Percentiles rank a stretch among this genome's conserved stretches.
Conservation (phyloP, 2,797 vertebrate genomes). For the Mus spretus region DNA sequence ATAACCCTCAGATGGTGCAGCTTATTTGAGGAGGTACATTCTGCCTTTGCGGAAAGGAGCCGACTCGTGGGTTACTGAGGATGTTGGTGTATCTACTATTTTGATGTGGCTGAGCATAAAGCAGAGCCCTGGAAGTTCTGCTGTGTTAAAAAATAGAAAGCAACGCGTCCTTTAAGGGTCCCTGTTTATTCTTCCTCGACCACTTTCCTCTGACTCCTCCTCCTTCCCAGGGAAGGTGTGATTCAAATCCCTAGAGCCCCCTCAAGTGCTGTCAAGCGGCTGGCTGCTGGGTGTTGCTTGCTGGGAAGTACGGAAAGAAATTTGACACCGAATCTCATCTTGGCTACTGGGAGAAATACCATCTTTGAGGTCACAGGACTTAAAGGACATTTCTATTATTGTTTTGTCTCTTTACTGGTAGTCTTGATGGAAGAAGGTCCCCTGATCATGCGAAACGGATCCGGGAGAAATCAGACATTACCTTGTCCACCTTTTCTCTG, state of each 20-base stretch:
- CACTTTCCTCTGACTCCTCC: slow-evolving; percentile 20
- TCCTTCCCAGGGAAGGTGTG: slow-evolving; percentile 9
- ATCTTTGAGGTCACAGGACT: slow-evolving; percentile 49
- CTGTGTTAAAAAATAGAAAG: background rate
- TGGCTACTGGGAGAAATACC: background rate
- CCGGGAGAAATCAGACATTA: background rate
- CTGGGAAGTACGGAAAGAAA: slow-evolving; percentile 65
- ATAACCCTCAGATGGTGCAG: background rate
- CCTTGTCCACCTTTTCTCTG: slow-evolving; percentile 38
- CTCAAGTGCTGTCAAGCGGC: background rate
- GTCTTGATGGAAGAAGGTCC: background rate
- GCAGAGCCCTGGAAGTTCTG: background rate
- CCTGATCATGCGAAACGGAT: background rate
- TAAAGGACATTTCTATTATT: slow-evolving; percentile 12
- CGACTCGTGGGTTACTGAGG: background rate
- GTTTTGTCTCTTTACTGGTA: background rate
- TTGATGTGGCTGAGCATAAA: background rate
- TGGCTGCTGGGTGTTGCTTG: background rate
- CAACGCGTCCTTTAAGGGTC: background rate
- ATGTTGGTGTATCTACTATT: background rate
- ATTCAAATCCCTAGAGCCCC: background rate
- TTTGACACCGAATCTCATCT: slow-evolving; percentile 51
- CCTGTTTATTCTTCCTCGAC: background rate
- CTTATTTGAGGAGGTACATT: background rate
- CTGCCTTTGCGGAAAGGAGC: background rate